Evolutionary conservation across 2,113 vertebrate genomes (phyloP).

Genomic region (Andinoacara biseriatus): DNA sequence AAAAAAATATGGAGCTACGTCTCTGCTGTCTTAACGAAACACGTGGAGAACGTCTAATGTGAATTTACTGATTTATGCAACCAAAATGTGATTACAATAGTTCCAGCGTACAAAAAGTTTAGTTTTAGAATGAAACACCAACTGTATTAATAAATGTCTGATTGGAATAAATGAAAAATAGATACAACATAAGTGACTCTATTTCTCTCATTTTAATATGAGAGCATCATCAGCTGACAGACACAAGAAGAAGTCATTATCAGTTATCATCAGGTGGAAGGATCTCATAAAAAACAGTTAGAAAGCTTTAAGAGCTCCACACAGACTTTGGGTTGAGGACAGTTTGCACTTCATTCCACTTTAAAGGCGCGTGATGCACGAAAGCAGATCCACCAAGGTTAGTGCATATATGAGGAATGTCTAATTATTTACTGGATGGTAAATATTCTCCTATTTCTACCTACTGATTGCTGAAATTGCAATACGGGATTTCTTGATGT

Average conservation of each 20-base stretch:
- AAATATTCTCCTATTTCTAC: not conserved
- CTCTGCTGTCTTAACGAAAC: constrained; percentile 16
- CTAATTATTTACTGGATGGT: not conserved
- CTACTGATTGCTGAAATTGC: not conserved
- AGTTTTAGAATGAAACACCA: not conserved
- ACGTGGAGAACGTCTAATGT: constrained; percentile 10
- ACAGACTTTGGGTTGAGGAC: not conserved
- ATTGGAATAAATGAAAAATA: not conserved
- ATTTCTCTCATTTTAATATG: not conserved
- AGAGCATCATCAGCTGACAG: not conserved
- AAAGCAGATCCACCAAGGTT: not conserved
- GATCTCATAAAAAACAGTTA: not conserved
- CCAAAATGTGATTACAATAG: not conserved
- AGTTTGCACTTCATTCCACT: not conserved
- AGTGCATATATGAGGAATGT: not conserved
- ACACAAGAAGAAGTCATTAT: not conserved
- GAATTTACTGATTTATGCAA: constrained; percentile 5
- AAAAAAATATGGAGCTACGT: constrained; percentile 3
- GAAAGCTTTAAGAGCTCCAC: not conserved
- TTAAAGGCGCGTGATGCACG: not conserved
- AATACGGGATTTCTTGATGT: not conserved
- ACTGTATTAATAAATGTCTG: not conserved
- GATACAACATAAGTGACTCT: not conserved
- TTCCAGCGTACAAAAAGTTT: not conserved
- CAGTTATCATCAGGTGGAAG: not conserved